Percentiles rank a stretch among this genome's conserved stretches.
Evolutionary conservation across 2,113 vertebrate genomes (phyloP).

Genomic region (Chunga burmeisteri): DNA sequence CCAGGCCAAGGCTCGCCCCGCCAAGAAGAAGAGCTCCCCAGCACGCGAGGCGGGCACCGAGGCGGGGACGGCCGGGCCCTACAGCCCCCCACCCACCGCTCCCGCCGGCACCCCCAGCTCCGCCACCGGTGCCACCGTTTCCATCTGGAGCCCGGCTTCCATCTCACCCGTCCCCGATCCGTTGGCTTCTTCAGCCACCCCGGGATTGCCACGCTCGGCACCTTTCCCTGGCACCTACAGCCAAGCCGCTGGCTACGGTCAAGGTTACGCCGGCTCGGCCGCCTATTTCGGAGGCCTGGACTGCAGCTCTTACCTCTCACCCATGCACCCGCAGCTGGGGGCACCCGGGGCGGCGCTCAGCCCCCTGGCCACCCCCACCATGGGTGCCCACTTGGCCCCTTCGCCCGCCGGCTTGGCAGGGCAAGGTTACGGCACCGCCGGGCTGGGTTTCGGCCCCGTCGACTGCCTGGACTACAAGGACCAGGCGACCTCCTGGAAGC

Average conservation of each 20-base stretch:
- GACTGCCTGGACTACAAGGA: conserved; percentile 91
- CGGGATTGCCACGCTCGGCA: conserved; percentile 78
- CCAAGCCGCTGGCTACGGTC: conserved; percentile 78
- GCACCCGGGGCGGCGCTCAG: conserved; percentile 82
- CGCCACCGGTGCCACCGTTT: conserved; percentile 80
- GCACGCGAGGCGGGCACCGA: conserved; percentile 74
- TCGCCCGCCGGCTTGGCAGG: conserved; percentile 80
- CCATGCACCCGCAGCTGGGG: conserved; percentile 86
- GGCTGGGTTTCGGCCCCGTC: conserved; percentile 80
- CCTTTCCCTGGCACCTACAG: conserved; percentile 83
- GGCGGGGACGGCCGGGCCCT: conserved; percentile 72
- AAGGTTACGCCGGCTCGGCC: conserved; percentile 80
- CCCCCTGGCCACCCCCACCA: conserved; percentile 80
- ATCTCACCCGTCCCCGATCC: conserved; percentile 85
- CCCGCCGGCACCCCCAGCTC: conserved; percentile 77
- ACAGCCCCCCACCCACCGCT: conserved; percentile 78
- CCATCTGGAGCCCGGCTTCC: conserved; percentile 88
- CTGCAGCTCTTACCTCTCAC: conserved; percentile 87
- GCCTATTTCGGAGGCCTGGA: conserved; percentile 86
- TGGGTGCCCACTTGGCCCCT: conserved; percentile 82
- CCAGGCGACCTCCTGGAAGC: conserved; percentile 82
- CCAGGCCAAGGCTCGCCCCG: conserved; percentile 81
- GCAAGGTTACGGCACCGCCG: conserved; percentile 81
- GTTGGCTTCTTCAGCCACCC: conserved; percentile 69
- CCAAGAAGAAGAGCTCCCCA: conserved; percentile 84